These are phyloP conservation scores for Oligia strigilis DNA, from an alignment of 2,888 invertebrate species.

Conservation along the genomic window DNA sequence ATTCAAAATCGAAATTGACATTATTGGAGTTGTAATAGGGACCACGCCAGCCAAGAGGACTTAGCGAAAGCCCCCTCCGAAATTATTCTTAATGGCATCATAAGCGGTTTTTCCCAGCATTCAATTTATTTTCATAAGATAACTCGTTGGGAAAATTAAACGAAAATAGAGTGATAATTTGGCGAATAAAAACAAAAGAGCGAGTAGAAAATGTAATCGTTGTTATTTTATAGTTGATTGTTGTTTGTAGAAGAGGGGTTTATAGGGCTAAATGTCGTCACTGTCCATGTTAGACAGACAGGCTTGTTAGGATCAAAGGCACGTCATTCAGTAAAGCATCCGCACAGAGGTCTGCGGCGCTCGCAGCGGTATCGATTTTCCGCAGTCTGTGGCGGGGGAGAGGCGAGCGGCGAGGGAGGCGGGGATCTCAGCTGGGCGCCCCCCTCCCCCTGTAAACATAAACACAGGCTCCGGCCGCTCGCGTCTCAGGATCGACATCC, in stretches of 20 bases:
- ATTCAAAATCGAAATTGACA: conserved; percentile 72
- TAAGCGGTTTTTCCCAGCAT: conserved; percentile 78
- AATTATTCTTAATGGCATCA: conserved; percentile 77
- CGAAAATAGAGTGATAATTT: conserved; percentile 72
- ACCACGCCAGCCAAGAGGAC: conserved; percentile 70
- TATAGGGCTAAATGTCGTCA: conserved; percentile 10
- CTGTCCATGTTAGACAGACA: conserved; percentile 52
- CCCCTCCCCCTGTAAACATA: conserved; percentile 86
- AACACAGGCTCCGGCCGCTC: conserved; percentile 81
- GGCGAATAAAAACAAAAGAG: conserved; percentile 47
- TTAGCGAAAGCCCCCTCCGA: conserved; percentile 70
- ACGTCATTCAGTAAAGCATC: conserved; percentile 74
- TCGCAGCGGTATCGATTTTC: conserved; percentile 88
- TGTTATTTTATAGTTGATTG: conserved; percentile 55
- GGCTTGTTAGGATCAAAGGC: conserved; percentile 72
- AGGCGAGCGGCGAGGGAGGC: conserved; percentile 62
- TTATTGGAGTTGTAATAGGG: conserved; percentile 73
- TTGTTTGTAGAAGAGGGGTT: conserved; percentile 7
- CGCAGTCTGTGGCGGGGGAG: conserved; percentile 76
- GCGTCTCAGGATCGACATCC: conserved; percentile 84
- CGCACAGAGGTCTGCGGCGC: conserved; percentile 80
- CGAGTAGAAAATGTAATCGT: conserved; percentile 25
- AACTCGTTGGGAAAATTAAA: conserved; percentile 78
- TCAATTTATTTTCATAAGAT: conserved; percentile 79
- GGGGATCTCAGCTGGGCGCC: conserved; percentile 85